These are phyloP conservation scores for Semicossyphus pulcher DNA, from an alignment of 2,113 vertebrate genomes.

Conservation along the genomic window DNA sequence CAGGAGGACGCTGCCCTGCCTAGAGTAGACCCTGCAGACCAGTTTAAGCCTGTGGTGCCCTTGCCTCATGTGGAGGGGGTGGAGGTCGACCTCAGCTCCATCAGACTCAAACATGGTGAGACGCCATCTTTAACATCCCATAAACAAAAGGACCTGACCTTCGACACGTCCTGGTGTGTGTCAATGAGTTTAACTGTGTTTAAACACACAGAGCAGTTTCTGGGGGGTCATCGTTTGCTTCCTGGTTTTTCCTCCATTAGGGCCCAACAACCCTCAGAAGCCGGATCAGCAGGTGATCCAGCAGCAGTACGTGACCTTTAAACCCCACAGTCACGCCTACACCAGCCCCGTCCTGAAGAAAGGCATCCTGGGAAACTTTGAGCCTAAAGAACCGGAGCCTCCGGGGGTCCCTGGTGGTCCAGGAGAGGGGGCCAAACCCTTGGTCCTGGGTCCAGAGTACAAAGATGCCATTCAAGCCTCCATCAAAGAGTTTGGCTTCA, in stretches of 20 bases:
- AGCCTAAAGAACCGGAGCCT: constrained; percentile 92
- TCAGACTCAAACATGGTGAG: constrained; percentile 84
- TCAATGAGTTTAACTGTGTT: too few relatives aligned
- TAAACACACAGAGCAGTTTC: neutral
- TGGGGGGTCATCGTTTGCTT: neutral
- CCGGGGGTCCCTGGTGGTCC: constrained; percentile 89
- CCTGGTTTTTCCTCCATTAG: constrained; percentile 28
- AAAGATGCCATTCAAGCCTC: constrained; percentile 92
- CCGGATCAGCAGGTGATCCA: constrained; percentile 87
- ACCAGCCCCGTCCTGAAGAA: constrained; percentile 87
- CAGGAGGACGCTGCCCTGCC: constrained; percentile 85
- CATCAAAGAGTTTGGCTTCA: constrained; percentile 99
- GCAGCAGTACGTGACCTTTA: constrained; percentile 95
- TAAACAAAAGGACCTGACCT: too few relatives aligned
- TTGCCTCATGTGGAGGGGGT: constrained; percentile 98
- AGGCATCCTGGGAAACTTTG: constrained; percentile 92
- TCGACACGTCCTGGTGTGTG: too few relatives aligned
- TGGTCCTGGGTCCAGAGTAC: constrained; percentile 93
- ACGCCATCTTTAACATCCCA: constrained; percentile 34
- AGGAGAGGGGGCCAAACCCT: constrained; percentile 92
- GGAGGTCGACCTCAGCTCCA: constrained; percentile 96
- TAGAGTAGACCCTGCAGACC: constrained; percentile 80
- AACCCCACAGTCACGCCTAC: constrained; percentile 89
- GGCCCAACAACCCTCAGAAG: neutral
- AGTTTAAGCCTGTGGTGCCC: constrained; percentile 94